Evolutionary conservation across 2,797 vertebrate genomes (phyloP).

Genomic region (Molossus molossus): DNA sequence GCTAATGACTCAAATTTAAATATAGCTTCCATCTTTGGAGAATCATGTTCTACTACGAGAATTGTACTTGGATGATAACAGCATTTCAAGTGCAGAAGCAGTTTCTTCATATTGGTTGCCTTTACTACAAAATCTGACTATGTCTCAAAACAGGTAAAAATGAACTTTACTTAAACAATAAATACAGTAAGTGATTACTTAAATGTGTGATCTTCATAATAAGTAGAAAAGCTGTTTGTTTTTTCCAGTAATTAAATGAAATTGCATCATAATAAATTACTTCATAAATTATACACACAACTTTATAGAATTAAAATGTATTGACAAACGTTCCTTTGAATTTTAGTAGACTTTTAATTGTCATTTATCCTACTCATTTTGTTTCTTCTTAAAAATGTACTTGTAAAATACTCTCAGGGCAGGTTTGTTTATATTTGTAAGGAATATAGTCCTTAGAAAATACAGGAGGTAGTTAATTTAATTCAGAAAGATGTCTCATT

Average conservation of each 20-base stretch:
- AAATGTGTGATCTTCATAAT: neutral
- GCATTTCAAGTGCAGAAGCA: constrained; percentile 91
- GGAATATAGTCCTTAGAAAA: constrained; percentile 74
- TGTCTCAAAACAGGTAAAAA: constrained; percentile 95
- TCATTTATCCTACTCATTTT: constrained; percentile 38
- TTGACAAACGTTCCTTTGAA: neutral
- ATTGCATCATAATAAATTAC: neutral
- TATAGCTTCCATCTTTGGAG: constrained; percentile 92
- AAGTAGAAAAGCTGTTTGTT: neutral
- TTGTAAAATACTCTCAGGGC: constrained; percentile 33
- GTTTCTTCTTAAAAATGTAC: constrained; percentile 49
- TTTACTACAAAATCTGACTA: constrained; percentile 91
- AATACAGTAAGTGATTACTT: neutral
- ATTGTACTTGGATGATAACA: constrained; percentile 95
- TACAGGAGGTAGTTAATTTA: constrained; percentile 79
- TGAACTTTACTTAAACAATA: constrained; percentile 47
- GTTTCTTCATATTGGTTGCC: constrained; percentile 95
- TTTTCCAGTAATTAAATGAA: constrained; percentile 14
- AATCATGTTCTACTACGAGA: constrained; percentile 97
- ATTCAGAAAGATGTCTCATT: constrained; percentile 79
- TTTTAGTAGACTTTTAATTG: constrained; percentile 61
- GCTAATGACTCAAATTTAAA: constrained; percentile 77
- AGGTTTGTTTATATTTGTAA: constrained; percentile 81
- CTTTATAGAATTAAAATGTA: neutral
- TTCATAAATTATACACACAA: neutral